Base-by-base conservation (phyloP, 2,888 invertebrate species). In the Napeogenes inachia region DNA sequence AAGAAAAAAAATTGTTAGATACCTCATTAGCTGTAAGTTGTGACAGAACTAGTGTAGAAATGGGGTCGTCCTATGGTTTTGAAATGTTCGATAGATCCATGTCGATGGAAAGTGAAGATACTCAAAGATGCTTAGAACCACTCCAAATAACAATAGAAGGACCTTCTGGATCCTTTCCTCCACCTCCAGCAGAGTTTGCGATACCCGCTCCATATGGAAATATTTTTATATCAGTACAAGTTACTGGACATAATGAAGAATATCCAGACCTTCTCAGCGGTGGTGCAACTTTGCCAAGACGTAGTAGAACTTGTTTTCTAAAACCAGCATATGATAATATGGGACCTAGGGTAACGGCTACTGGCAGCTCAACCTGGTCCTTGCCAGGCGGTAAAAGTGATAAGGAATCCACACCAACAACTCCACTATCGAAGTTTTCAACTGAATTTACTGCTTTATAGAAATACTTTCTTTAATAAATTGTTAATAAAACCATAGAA, bases 331-430 rank as follows among this genome's bases (percentile, higher is more conserved):
- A 97, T 82, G 97, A 97, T 87, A 97, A 97, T 86, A 96, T 97
- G 95, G 97, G 97, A 6, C 95, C 96, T 59, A 92, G 97, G 69
- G 95, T 97, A 59, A 97, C 97, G 10, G 96, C 96, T 45, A 95
- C 96, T 67, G 97, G 97, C 56, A 96, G 96, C 80, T 97, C 97
- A 8, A 96, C 95, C 35, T 93, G 96, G 79, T 96, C 96, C 38
- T 91, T 97, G 70, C 95, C 95, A 67, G 95, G 84, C 67, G 81
- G 84, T 68, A 87, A 88, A 71, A 76, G 69, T 66, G 83, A 85
- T 67, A 80, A 76, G 69, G 62, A 61, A 50, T 72, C 71, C 54
- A 78, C 77, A 63, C 78, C 75, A 10, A 62, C 79, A 55, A 75
- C 76, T 47, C 70, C 85, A 57, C 69, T 88, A 59, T 86, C 89